phyloP scores from a whole-genome alignment of 2,797 vertebrate species.

The Phalanger gymnotis region DNA sequence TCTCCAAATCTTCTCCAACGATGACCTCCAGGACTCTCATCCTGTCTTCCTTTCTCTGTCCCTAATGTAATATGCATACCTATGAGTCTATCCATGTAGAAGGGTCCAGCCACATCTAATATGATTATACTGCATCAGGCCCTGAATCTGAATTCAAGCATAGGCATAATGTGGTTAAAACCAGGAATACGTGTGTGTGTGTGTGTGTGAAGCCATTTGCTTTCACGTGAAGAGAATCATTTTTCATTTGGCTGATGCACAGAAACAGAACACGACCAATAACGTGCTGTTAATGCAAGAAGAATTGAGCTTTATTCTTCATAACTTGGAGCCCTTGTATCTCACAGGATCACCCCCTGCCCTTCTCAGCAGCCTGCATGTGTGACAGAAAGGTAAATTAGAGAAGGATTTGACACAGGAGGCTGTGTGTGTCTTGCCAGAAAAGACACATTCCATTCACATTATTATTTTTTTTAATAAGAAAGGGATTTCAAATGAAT shows the following conservation, averaged over 20 bases:
- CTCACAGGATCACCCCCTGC: neutral
- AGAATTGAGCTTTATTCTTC: conserved; percentile 2
- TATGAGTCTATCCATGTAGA: neutral
- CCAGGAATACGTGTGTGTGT: neutral
- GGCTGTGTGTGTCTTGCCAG: neutral
- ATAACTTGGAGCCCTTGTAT: neutral
- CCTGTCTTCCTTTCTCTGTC: neutral
- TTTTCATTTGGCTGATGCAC: neutral
- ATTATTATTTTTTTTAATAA: conserved; percentile 21
- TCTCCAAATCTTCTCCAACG: neutral
- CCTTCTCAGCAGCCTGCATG: neutral
- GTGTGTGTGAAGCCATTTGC: neutral
- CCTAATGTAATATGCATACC: neutral
- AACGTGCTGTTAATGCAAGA: neutral
- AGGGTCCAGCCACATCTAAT: neutral
- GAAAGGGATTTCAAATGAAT: conserved; percentile 52
- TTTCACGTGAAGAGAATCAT: conserved; percentile 1
- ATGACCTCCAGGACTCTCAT: neutral
- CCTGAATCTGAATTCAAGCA: neutral
- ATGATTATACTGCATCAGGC: neutral
- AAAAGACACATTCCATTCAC: accelerated
- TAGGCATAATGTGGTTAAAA: neutral
- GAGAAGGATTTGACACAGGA: neutral
- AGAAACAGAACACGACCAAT: neutral
- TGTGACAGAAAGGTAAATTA: conserved; percentile 12